phyloP scores from a whole-genome alignment of 2,797 vertebrate genomes.

The Chloroceryle amazona region DNA sequence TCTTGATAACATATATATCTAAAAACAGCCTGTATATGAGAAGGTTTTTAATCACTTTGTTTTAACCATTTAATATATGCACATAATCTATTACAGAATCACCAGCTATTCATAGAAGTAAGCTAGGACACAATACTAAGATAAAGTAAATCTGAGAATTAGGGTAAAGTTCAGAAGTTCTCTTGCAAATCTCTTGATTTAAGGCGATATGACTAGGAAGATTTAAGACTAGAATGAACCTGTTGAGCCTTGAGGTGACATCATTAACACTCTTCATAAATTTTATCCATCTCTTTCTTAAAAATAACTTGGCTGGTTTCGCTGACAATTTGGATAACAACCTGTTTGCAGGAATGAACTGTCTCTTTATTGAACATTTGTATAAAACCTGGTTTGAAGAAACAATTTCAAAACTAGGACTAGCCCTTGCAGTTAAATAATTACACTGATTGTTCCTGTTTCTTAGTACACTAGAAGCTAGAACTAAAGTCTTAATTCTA shows the following conservation, averaged over 20 bases:
- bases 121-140: neutral
- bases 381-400: neutral
- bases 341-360: neutral
- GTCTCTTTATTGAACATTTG: neutral
- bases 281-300: neutral
- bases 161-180: neutral
- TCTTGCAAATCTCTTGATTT: neutral
- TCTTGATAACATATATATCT: constrained; percentile 60
- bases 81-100: neutral
- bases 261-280: neutral
- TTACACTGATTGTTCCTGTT: rapidly evolving
- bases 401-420: neutral
- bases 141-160: neutral
- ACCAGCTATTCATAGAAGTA: neutral
- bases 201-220: neutral
- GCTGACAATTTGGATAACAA: neutral
- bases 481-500: neutral
- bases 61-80: constrained; percentile 50
- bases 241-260: neutral
- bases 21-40: constrained; percentile 33
- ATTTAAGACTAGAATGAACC: neutral
- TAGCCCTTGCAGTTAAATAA: neutral
- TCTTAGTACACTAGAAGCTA: neutral
- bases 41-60: constrained; percentile 38
- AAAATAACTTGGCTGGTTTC: neutral